Evolutionary conservation across 2,113 vertebrate species (phyloP).

Genomic region (Chitala chitala): DNA sequence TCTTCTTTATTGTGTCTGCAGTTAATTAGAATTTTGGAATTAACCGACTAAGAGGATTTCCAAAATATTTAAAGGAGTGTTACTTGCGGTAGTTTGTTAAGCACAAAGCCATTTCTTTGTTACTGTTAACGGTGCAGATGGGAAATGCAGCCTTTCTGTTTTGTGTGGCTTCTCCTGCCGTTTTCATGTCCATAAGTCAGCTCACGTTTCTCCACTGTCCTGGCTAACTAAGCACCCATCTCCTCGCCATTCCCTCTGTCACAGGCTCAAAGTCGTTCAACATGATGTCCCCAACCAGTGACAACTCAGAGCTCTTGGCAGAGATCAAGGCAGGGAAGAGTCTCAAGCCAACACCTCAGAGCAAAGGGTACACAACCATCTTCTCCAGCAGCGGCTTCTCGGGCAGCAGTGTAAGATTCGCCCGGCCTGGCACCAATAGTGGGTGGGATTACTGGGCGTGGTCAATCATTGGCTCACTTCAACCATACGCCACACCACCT

Average conservation of each 20-base stretch:
- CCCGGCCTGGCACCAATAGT: background rate
- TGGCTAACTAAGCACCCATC: constrained; percentile 21
- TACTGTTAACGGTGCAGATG: too few relatives aligned
- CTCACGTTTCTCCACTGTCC: background rate
- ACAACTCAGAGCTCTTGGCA: constrained; percentile 94
- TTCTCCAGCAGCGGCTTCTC: constrained; percentile 76
- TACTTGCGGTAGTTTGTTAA: too few relatives aligned
- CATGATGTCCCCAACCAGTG: constrained; percentile 97
- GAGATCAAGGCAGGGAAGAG: constrained; percentile 96
- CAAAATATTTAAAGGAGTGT: too few relatives aligned
- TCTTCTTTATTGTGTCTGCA: too few relatives aligned
- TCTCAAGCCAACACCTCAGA: constrained; percentile 91
- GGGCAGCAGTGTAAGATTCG: constrained; percentile 66
- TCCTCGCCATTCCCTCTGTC: constrained; percentile 43
- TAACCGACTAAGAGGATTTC: too few relatives aligned
- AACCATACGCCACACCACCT: background rate
- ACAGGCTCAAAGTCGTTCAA: constrained; percentile 97
- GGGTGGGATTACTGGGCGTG: background rate
- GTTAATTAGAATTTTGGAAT: too few relatives aligned
- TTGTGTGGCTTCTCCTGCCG: background rate
- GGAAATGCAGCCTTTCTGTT: too few relatives aligned
- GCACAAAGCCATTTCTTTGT: too few relatives aligned
- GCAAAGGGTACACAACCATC: constrained; percentile 88
- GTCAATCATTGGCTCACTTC: background rate
- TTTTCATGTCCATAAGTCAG: background rate